Evolutionary conservation across 2,888 invertebrate genomes (phyloP).

Genomic region (Pilophorus perplexus): DNA sequence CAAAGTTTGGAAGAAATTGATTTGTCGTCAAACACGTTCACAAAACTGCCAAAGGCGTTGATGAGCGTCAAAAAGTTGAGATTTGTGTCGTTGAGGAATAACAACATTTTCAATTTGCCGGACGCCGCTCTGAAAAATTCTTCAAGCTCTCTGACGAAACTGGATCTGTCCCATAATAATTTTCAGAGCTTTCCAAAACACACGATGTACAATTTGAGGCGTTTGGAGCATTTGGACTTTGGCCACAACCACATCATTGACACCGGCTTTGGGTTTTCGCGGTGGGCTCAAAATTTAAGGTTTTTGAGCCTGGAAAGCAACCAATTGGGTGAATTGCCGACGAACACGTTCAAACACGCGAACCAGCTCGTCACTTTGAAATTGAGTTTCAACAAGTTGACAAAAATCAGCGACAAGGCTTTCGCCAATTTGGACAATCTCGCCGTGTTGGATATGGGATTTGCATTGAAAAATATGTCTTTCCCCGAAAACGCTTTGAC

Average conservation of each 20-base stretch:
- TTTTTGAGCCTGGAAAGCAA: constrained; percentile 81
- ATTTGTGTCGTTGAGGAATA: constrained; percentile 78
- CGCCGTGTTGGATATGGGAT: constrained; percentile 80
- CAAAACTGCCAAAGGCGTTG: constrained; percentile 67
- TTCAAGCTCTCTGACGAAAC: constrained; percentile 65
- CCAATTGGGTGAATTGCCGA: constrained; percentile 66
- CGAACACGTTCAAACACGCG: constrained; percentile 69
- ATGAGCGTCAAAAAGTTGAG: constrained; percentile 66
- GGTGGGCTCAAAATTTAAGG: constrained; percentile 75
- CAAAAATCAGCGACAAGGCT: constrained; percentile 74
- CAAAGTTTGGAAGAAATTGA: constrained; percentile 76
- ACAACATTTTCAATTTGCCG: constrained; percentile 62
- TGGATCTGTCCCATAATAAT: constrained; percentile 78
- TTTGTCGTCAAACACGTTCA: constrained; percentile 74
- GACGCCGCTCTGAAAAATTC: constrained; percentile 50
- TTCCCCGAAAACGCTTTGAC: constrained; percentile 74
- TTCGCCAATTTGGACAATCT: constrained; percentile 73
- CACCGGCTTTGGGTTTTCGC: constrained; percentile 62
- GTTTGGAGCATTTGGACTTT: constrained; percentile 77
- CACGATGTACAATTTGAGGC: constrained; percentile 68
- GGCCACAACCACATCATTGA: constrained; percentile 82
- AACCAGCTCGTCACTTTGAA: constrained; percentile 80
- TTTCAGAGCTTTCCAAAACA: constrained; percentile 69
- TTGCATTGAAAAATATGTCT: constrained; percentile 71
- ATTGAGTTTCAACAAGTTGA: constrained; percentile 85